These are phyloP conservation scores for Phania funesta DNA, from an alignment of 2,888 invertebrate species.

Conservation along the genomic window DNA sequence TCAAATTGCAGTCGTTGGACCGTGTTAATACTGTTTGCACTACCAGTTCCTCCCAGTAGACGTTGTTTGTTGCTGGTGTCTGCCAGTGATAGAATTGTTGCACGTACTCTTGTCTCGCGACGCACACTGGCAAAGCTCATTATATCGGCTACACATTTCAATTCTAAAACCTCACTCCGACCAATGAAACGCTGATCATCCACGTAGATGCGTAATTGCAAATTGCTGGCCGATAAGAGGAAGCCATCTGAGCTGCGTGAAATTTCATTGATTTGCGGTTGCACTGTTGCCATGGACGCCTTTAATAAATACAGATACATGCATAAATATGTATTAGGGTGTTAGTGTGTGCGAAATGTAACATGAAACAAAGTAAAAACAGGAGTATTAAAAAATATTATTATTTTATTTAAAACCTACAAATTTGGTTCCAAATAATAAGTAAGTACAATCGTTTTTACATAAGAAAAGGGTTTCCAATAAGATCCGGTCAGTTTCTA, in stretches of 20 bases:
- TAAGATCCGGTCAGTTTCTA: no score
- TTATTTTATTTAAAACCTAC: background rate
- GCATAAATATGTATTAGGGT: background rate
- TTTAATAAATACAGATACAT: slow-evolving; percentile 58
- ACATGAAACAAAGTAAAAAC: background rate
- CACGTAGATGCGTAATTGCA: slow-evolving; percentile 79
- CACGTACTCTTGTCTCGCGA: slow-evolving; percentile 75
- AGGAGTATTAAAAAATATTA: background rate
- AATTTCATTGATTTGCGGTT: slow-evolving; percentile 79
- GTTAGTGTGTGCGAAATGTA: background rate
- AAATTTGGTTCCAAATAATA: no score
- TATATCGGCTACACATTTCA: slow-evolving; percentile 78
- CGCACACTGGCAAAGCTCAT: slow-evolving; percentile 75
- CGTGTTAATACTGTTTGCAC: slow-evolving; percentile 28
- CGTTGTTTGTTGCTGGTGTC: slow-evolving; percentile 79
- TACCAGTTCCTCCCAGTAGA: slow-evolving; percentile 73
- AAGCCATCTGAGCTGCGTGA: slow-evolving; percentile 78
- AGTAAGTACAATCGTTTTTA: no score
- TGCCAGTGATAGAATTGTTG: slow-evolving; percentile 77
- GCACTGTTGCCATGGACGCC: slow-evolving; percentile 77
- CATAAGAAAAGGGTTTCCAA: no score
- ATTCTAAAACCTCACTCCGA: slow-evolving; percentile 77
- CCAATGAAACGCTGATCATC: slow-evolving; percentile 78
- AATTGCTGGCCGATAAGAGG: slow-evolving; percentile 77
- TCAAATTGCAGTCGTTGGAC: slow-evolving; percentile 13